Conservation (phyloP, 2,113 vertebrate genomes). For the Notothenia coriiceps region DNA sequence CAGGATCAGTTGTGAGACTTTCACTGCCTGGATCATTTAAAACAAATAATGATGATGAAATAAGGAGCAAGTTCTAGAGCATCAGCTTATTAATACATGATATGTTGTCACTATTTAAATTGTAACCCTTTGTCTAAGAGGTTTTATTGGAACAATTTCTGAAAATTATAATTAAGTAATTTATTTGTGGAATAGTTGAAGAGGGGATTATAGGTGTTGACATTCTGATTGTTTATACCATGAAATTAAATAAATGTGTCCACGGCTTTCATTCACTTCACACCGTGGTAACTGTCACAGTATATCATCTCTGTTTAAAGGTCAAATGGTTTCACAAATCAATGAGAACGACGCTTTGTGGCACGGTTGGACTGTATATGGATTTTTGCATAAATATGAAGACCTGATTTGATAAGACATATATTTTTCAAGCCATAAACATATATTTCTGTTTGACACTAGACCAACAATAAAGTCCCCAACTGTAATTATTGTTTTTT, state of each 20-base stretch:
- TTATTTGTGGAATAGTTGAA: neutral
- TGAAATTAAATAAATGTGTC: neutral
- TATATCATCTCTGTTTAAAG: neutral
- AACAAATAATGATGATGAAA: constrained; percentile 9
- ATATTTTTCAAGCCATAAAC: neutral
- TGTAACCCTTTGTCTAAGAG: neutral
- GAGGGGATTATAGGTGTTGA: neutral
- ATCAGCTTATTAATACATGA: neutral
- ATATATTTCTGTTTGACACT: neutral
- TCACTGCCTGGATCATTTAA: neutral
- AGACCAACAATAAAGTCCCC: neutral
- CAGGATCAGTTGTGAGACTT: neutral
- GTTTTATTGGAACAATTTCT: neutral
- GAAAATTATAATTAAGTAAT: neutral
- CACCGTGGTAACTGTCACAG: neutral
- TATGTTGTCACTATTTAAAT: neutral
- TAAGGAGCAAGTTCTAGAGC: neutral
- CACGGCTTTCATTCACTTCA: neutral
- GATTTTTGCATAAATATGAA: neutral
- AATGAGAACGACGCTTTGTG: neutral
- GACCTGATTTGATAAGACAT: neutral
- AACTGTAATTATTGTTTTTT: neutral
- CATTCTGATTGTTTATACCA: too few relatives aligned
- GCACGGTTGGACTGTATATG: neutral
- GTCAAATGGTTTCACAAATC: neutral